A percentile compares a stretch with the other conserved stretches of the same genome.
Conservation (phyloP, 2,888 invertebrate species). For the Drosophila seclusa region DNA sequence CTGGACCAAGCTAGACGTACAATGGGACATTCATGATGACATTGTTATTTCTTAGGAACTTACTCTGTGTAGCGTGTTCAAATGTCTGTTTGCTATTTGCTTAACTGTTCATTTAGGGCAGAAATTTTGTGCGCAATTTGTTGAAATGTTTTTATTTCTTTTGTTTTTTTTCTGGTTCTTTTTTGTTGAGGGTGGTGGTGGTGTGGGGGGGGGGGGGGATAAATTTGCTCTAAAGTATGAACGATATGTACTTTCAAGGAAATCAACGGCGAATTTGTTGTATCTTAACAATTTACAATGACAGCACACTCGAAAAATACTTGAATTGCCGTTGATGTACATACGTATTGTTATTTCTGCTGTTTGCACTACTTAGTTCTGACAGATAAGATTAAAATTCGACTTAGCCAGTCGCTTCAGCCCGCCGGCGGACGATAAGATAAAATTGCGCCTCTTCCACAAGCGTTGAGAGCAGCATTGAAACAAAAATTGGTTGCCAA, state of each 20-base stretch:
- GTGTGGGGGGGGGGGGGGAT: neutral
- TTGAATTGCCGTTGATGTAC: conserved; percentile 44
- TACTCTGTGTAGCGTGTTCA: conserved; percentile 35
- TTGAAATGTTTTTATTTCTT: conserved; percentile 31
- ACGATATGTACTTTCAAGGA: conserved; percentile 39
- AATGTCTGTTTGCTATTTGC: conserved; percentile 67
- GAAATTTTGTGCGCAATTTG: conserved; percentile 66
- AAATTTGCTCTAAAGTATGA: conserved; percentile 13
- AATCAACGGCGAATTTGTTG: conserved; percentile 40
- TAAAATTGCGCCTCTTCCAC: conserved; percentile 47
- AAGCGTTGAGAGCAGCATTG: conserved; percentile 8
- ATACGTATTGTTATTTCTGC: conserved; percentile 39
- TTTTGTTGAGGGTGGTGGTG: neutral
- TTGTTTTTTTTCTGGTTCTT: conserved; percentile 3
- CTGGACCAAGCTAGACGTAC: conserved; percentile 8
- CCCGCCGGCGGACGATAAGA: conserved; percentile 58
- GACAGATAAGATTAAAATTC: conserved; percentile 74
- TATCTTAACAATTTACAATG: conserved; percentile 65
- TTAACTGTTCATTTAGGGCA: conserved; percentile 53
- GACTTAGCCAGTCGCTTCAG: conserved; percentile 59
- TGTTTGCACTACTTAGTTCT: conserved; percentile 78
- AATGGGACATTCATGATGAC: conserved; percentile 60
- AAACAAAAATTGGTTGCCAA: conserved; percentile 63
- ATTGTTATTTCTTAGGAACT: conserved; percentile 68
- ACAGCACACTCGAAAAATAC: conserved; percentile 37